These are phyloP conservation scores for Rhea americana DNA, from an alignment of 2,113 vertebrate species.

Conservation along the genomic window DNA sequence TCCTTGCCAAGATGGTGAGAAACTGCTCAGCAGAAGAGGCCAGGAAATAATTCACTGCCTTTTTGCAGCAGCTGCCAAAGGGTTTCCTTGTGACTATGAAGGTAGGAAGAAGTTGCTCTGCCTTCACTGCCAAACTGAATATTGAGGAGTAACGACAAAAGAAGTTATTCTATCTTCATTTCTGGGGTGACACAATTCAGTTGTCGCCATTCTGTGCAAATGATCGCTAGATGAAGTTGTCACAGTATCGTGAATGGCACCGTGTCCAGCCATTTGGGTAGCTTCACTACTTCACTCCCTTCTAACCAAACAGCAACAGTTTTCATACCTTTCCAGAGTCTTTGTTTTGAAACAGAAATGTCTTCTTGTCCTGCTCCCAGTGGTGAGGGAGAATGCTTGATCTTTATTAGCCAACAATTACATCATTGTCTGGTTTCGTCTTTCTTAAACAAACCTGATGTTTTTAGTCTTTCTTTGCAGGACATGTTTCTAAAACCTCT, in stretches of 20 bases:
- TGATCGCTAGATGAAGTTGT: not conserved
- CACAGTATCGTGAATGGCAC: not conserved
- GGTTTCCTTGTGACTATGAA: not conserved
- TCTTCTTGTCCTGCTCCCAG: not conserved
- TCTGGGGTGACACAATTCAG: not conserved
- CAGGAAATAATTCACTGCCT: not conserved
- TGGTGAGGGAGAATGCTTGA: not conserved
- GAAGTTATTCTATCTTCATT: not conserved
- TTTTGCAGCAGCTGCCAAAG: not conserved
- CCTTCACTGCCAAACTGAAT: not conserved
- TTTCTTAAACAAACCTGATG: not conserved
- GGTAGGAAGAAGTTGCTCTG: not conserved
- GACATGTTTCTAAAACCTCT: not conserved
- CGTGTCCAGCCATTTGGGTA: accelerated
- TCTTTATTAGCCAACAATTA: not conserved
- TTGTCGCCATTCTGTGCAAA: not conserved
- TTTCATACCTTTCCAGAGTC: not conserved
- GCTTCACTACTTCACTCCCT: not conserved
- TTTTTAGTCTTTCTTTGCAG: not conserved
- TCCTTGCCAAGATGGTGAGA: not conserved
- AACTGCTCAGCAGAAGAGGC: not conserved
- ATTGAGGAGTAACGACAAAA: not conserved
- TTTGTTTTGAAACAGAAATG: not conserved
- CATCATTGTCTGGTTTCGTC: not conserved
- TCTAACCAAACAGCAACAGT: not conserved